Evolutionary conservation across 1,140 invertebrate species (phyloP).

Genomic region (Gryllus bimaculatus): DNA sequence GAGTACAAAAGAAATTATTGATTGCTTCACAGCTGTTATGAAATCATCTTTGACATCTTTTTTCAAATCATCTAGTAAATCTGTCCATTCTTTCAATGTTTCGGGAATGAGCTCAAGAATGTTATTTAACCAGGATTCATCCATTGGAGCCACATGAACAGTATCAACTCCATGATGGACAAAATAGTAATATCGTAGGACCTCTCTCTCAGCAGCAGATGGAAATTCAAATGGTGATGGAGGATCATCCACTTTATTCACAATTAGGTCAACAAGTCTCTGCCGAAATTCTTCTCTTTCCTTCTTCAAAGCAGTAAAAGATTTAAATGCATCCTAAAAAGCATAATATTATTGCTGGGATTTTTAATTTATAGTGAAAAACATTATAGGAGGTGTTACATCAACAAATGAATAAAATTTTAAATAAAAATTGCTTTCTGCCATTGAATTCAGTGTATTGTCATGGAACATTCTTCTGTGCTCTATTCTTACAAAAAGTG

Average conservation of each 20-base stretch:
- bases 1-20: slow-evolving; percentile 79
- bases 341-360: not conserved
- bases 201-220: slow-evolving; percentile 51
- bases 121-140: slow-evolving; percentile 41
- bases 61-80: not conserved
- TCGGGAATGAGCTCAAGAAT: slow-evolving; percentile 39
- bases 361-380: no score
- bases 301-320: slow-evolving; percentile 56
- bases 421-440: no score
- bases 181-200: slow-evolving; percentile 81
- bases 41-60: slow-evolving; percentile 59
- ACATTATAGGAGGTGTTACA: no score
- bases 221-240: slow-evolving; percentile 34
- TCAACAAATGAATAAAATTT: no score
- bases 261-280: slow-evolving; percentile 63
- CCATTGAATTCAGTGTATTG: no score
- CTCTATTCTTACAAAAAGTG: no score
- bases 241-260: slow-evolving; percentile 29
- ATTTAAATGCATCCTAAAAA: slow-evolving; percentile 31
- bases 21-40: slow-evolving; percentile 75
- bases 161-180: slow-evolving; percentile 81
- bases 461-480: no score
- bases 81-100: not conserved
- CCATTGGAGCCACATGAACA: slow-evolving; percentile 69
- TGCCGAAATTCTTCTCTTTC: slow-evolving; percentile 73